phyloP scores from a whole-genome alignment of 2,113 vertebrate genomes.

The Eleginops maclovinus region DNA sequence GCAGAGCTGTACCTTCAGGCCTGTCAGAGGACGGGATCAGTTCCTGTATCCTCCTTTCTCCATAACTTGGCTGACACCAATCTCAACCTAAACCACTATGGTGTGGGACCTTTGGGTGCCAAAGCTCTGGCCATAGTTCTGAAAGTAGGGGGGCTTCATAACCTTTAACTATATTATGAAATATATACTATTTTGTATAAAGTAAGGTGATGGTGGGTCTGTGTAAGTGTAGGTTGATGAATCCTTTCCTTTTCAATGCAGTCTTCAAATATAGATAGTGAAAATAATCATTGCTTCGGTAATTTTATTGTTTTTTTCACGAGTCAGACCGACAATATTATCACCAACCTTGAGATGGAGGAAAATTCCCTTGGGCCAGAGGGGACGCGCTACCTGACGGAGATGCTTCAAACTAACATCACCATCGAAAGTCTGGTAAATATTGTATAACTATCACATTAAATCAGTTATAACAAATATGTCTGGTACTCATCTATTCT shows the following conservation, averaged over 20 bases:
- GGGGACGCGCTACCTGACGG: constrained; percentile 76
- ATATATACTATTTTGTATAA: background rate
- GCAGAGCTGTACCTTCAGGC: constrained; percentile 80
- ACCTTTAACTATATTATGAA: background rate
- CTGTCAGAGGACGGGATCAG: constrained; percentile 69
- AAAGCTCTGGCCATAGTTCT: constrained; percentile 84
- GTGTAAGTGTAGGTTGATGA: no score
- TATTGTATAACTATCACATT: background rate
- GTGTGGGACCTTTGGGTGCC: constrained; percentile 81
- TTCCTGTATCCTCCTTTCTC: constrained; percentile 79
- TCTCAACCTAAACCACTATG: constrained; percentile 82
- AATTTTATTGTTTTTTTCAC: no score
- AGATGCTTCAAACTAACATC: constrained; percentile 84
- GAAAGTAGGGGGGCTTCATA: constrained; percentile 74
- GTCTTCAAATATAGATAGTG: background rate
- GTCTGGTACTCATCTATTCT: no score
- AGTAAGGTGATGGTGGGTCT: background rate
- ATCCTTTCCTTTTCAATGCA: background rate
- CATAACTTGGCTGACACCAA: constrained; percentile 72
- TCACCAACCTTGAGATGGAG: constrained; percentile 83
- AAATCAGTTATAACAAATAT: background rate
- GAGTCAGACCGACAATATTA: constrained; percentile 76
- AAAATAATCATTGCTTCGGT: no score
- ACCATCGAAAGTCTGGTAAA: constrained; percentile 80
- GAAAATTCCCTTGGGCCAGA: constrained; percentile 83